Conservation (phyloP, 2,797 vertebrate genomes). For the Crocodylus rhombifer region DNA sequence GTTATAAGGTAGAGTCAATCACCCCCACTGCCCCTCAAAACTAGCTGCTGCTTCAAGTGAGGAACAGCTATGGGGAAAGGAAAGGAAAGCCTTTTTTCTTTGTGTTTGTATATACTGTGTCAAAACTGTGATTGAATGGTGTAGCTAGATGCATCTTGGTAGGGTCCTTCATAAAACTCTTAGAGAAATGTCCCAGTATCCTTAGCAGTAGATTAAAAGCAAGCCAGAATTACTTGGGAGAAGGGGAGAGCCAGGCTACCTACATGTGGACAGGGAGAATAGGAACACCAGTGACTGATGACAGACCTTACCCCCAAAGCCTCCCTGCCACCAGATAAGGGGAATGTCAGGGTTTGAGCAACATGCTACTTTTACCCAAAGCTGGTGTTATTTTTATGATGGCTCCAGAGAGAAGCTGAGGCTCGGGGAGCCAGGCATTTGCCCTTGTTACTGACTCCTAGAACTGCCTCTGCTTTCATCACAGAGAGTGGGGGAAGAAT, state of each 20-base stretch:
- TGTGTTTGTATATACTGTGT: background rate
- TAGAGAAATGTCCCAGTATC: background rate
- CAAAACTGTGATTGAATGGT: rapidly evolving
- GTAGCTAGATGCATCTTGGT: background rate
- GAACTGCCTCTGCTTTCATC: too few species aligned
- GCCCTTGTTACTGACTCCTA: too few species aligned
- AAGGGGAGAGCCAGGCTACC: background rate
- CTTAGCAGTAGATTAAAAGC: background rate
- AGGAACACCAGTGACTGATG: background rate
- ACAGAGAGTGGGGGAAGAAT: too few species aligned
- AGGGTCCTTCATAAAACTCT: background rate
- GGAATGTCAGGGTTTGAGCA: background rate
- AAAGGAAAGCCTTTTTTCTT: background rate
- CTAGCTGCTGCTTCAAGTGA: background rate
- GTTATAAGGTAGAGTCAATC: too few species aligned
- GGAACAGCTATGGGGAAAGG: background rate
- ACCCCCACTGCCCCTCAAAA: too few species aligned
- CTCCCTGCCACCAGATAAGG: background rate
- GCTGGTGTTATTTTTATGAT: background rate
- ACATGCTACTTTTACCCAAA: background rate
- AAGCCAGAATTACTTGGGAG: background rate
- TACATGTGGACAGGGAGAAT: background rate
- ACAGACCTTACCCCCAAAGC: background rate
- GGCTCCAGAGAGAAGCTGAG: background rate
- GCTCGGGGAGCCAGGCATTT: too few species aligned